Base-by-base conservation (phyloP, 2,888 invertebrate species). In the Brachyptera putata region DNA sequence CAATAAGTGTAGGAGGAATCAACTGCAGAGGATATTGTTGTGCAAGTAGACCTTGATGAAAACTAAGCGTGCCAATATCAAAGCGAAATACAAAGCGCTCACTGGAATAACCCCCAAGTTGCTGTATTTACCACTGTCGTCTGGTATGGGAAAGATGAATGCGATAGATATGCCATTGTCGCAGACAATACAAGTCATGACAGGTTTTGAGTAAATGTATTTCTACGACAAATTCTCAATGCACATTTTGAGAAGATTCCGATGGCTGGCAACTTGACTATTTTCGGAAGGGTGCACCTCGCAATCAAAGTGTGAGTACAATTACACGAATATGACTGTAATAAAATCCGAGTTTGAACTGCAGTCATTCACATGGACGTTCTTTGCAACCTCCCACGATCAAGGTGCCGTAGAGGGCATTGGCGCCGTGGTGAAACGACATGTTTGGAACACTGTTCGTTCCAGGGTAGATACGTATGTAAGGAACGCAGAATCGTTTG, bases 21-120 rank as follows among this genome's bases (percentile, higher is more conserved):
- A n/a, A 22, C 22, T 14, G 16, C 2, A 2, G 5, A 14, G 21
- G 14, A 49, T 21, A 2, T 56, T 16, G 13, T 56, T 7, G 14
- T 58, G 34, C 50, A 53, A 41, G 39, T 59, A 36, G 25, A 37
- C 3, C 53, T 59, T 18, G 39, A n/a, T 39, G 39, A 39, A 59
- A 59, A 59, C 18, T 59, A 59, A 53, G 41, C 41, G 14, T 22
- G 36, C 18, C 21, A 36, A 25, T 14, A 18, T 13, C 59, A 59
- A 39, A 41, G 59, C 39, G 26, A 53, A 53, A 41, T 53, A 36
- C 59, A 59, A 21, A 37, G 39, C 37, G 39, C 53, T 21, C 26
- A 59, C 13, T 59, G 59, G 53, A 36, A 50, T 3, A n/a, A n/a
- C n/a, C n/a, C 34, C 11, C 22, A 55, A 39, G 55, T 55, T 18